phyloP scores from a whole-genome alignment of 1,140 invertebrate species.

The Monomorium pharaonis region DNA sequence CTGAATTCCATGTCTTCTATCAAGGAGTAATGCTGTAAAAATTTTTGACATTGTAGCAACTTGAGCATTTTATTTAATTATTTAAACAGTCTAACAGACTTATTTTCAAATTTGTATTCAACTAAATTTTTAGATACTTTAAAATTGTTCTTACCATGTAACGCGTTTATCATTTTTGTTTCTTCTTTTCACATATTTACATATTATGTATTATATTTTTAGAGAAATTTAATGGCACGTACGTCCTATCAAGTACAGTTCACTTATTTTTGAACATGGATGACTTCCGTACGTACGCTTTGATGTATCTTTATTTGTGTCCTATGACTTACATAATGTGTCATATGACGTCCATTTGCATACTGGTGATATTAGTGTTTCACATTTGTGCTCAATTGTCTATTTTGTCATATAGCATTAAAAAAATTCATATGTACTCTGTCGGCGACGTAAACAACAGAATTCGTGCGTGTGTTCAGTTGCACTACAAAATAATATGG shows the following conservation, averaged over 20 bases:
- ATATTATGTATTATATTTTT: too few species aligned
- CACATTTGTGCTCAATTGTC: conserved; percentile 24
- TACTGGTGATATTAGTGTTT: conserved; percentile 11
- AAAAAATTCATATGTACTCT: too few species aligned
- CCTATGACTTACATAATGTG: conserved; percentile 11
- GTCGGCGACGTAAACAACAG: too few species aligned
- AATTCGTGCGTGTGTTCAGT: not conserved
- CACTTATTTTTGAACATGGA: conserved; percentile 1
- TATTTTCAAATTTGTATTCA: too few species aligned
- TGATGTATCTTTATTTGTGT: conserved; percentile 17
- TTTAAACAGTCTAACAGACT: too few species aligned
- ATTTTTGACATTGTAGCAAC: too few species aligned
- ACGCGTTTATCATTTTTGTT: too few species aligned
- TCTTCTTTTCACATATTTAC: too few species aligned
- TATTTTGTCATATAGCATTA: conserved; percentile 33
- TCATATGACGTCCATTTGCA: conserved; percentile 15
- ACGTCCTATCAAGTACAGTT: not conserved
- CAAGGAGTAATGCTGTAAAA: too few species aligned
- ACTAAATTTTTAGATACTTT: too few species aligned
- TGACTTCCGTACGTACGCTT: not conserved
- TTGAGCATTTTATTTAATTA: too few species aligned
- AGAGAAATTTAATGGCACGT: not conserved
- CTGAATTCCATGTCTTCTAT: not conserved
- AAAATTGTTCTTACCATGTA: too few species aligned
- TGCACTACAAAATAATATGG: conserved; percentile 35